Evolutionary conservation across 2,888 invertebrate species (phyloP), one percentile per base, ranked within the genome.

Genomic region (Scaeva pyrastri): DNA sequence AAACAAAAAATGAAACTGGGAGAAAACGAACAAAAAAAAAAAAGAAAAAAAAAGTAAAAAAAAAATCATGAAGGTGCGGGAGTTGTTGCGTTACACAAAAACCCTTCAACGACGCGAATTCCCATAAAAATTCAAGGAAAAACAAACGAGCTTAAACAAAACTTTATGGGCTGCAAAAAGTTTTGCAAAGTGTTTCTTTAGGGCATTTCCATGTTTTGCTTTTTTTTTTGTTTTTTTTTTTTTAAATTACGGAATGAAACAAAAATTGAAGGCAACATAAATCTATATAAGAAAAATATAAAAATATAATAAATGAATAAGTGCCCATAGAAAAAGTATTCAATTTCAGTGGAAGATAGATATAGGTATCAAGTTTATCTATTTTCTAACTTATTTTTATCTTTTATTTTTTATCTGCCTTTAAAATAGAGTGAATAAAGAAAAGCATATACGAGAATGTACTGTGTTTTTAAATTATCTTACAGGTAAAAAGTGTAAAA

Each of bases 161-260:
- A 85, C 75, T 85, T 85, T 85, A 85, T 72, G 85, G 80, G 60
- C 80, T 85, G 80, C 71, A 52, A 72, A 79, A 84, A 84, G 43
- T 8, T 66, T 84, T 39, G 70, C 80, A 85, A 80, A 85, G 79
- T 84, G 58, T 76, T 85, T 52, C 85, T 76, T 75, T 76, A 80
- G 85, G 85, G 85, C 68, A 80, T 75, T 84, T 80, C 60, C 84
- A 80, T 75, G 79, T 75, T 84, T n/a, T n/a, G n/a, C n/a, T n/a
- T n/a, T n/a, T n/a, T n/a, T n/a, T n/a, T n/a, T n/a, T n/a, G n/a
- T n/a, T n/a, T n/a, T n/a, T n/a, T 72, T 41, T 70, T 74, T 43
- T 36, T 41, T 11, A 39, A 31, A 56, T 56, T 48, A 56, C 62
- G 66, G 64, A 79, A 75, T 72, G 72, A 66, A 43, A 60, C 41